Conservation (phyloP, 2,113 vertebrate species). For the Chionis minor region DNA sequence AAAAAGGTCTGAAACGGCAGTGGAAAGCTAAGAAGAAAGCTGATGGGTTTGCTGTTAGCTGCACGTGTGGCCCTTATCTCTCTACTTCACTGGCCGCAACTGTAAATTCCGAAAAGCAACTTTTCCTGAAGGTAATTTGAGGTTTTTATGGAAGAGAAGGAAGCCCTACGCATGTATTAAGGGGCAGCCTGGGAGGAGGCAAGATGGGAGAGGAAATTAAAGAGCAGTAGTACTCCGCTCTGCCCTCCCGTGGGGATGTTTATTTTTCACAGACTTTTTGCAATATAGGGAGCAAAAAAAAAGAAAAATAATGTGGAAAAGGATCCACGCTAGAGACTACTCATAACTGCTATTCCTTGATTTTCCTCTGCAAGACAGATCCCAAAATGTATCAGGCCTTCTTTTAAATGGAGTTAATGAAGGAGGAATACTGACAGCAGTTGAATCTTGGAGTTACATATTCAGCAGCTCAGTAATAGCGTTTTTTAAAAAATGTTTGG, state of each 20-base stretch:
- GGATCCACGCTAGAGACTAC: accelerated
- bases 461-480: not conserved
- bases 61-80: not conserved
- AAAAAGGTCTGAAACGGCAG: not conserved
- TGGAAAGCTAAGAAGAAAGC: not conserved
- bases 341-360: not conserved
- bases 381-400: not conserved
- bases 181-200: not conserved
- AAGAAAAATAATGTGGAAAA: not conserved
- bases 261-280: not conserved
- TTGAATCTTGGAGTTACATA: not conserved
- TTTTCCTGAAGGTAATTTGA: not conserved
- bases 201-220: not conserved
- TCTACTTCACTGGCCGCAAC: not conserved
- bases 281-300: not conserved
- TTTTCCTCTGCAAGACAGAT: not conserved
- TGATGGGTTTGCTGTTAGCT: not conserved
- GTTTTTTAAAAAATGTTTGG: not conserved
- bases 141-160: not conserved
- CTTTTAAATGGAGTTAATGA: not conserved
- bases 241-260: not conserved
- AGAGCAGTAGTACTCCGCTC: not conserved
- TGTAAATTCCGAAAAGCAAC: not conserved
- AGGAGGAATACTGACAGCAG: not conserved
- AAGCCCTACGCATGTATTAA: not conserved